Conservation (phyloP, 2,888 invertebrate genomes). For the Cinara cedri region DNA sequence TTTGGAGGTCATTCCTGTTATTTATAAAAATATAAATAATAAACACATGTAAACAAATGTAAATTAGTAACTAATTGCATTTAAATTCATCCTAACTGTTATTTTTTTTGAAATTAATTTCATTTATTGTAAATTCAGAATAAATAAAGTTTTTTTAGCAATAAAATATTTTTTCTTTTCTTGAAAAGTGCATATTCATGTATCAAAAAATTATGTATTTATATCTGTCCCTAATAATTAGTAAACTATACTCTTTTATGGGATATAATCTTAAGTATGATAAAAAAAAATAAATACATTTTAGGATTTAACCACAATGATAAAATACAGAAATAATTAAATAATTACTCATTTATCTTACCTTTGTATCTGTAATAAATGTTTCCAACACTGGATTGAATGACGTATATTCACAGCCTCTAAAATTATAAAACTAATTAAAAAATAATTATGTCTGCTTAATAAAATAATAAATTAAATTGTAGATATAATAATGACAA, state of each 20-base stretch:
- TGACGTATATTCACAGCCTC: slow-evolving; percentile 62
- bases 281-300: not conserved
- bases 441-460: not conserved
- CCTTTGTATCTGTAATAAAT: slow-evolving; percentile 25
- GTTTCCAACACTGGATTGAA: slow-evolving; percentile 1
- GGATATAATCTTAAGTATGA: not conserved
- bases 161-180: not conserved
- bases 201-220: no score
- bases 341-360: slow-evolving; percentile 11
- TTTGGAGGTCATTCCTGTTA: no score
- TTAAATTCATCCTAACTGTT: no score
- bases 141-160: no score
- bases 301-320: not conserved
- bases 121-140: no score
- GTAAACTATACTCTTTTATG: not conserved
- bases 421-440: slow-evolving; percentile 56
- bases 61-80: no score
- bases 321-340: not conserved
- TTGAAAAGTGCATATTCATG: no score
- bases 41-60: no score
- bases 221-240: not conserved
- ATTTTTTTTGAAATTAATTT: no score
- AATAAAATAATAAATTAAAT: no score
- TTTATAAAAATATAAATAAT: no score
- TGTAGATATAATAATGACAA: no score